phyloP scores from a whole-genome alignment of 2,888 invertebrate species.

The Drosophila testacea region DNA sequence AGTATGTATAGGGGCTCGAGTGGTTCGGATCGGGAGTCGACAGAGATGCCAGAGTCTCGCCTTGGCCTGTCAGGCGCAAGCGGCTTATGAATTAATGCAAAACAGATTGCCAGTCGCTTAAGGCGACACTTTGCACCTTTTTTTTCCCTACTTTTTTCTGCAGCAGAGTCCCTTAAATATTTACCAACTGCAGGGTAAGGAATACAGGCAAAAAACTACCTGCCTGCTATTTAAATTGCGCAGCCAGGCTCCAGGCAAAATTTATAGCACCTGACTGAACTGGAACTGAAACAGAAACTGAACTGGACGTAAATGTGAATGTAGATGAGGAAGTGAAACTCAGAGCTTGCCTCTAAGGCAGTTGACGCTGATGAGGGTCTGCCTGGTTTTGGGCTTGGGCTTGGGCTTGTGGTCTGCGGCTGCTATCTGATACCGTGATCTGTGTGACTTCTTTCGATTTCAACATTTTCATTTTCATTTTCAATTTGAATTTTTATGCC shows the following conservation, averaged over 20 bases:
- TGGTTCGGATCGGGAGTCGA: background rate
- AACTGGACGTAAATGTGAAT: constrained; percentile 13
- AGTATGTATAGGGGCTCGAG: constrained; percentile 12
- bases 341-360: constrained; percentile 34
- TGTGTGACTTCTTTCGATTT: constrained; percentile 62
- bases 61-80: constrained; percentile 66
- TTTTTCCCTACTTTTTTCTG: constrained; percentile 12
- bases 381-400: constrained; percentile 19
- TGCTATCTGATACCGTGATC: constrained; percentile 63
- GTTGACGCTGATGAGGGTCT: constrained; percentile 71
- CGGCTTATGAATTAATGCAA: constrained; percentile 81
- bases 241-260: constrained; percentile 49
- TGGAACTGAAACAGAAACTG: constrained; percentile 24
- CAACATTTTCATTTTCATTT: constrained; percentile 64
- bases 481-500: constrained; percentile 75
- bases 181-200: constrained; percentile 63
- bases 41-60: constrained; percentile 23
- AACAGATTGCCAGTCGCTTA: constrained; percentile 73
- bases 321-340: constrained; percentile 13
- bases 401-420: background rate
- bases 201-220: constrained; percentile 48
- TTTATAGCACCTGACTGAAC: constrained; percentile 62
- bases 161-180: constrained; percentile 64
- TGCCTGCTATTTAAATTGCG: constrained; percentile 61
- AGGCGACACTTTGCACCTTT: constrained; percentile 78